These are phyloP conservation scores for Dasypus novemcinctus DNA, from an alignment of 2,113 vertebrate species.

Conservation along the genomic window DNA sequence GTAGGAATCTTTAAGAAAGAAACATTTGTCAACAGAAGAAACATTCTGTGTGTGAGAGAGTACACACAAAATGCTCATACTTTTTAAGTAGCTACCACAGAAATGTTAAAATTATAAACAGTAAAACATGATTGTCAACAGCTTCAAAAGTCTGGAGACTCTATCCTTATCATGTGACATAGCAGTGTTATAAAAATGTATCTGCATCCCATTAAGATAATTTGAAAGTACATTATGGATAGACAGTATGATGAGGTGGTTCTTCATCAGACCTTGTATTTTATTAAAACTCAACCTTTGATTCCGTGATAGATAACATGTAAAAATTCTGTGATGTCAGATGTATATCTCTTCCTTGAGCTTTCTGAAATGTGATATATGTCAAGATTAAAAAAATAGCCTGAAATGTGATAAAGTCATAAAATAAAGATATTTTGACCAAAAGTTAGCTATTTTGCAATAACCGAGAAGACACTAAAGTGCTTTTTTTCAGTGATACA, in stretches of 20 bases:
- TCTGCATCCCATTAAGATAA: background rate
- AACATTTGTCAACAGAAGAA: conserved; percentile 16
- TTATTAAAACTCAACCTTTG: conserved; percentile 28
- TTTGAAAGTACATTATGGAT: background rate
- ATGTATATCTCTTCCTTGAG: background rate
- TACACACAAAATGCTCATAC: background rate
- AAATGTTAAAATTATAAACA: background rate
- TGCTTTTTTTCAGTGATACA: background rate
- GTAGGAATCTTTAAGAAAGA: background rate
- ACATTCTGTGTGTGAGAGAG: background rate
- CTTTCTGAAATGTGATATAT: conserved; percentile 6
- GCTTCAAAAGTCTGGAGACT: background rate
- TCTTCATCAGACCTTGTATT: background rate
- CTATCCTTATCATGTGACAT: conserved; percentile 2
- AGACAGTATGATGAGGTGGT: background rate
- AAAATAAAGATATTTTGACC: background rate
- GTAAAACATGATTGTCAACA: background rate
- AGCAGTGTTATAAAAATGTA: background rate
- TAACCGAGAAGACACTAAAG: background rate
- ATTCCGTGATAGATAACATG: conserved; percentile 1
- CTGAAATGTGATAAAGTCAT: background rate
- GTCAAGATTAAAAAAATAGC: background rate
- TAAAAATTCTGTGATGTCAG: background rate
- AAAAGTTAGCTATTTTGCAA: background rate
- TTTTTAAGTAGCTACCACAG: background rate